Base-by-base conservation (phyloP, 2,888 invertebrate species). In the Salpingus planirostris region DNA sequence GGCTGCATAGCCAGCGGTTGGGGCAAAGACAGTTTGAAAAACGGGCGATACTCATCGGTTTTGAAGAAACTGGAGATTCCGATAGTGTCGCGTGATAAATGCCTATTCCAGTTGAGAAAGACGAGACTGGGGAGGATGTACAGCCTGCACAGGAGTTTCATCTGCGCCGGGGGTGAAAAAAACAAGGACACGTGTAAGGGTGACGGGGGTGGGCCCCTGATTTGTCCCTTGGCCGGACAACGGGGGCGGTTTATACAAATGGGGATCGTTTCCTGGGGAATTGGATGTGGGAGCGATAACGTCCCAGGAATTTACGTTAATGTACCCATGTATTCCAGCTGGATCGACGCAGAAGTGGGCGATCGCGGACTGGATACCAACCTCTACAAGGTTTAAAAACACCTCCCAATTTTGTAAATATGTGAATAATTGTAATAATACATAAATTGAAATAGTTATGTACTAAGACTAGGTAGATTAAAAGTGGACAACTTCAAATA, bases 201-300 rank as follows among this genome's bases (percentile, higher is more conserved):
- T 2, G 60, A 60, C 36, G 59, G 60, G 0, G 60, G 60, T 1
- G 50, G 59, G 14, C 85, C 86, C 0, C 59, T 87, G 8, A 76
- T 77, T 1, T 87, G 86, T 43, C n/a, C n/a, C n/a, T 69, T 73
- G 2, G 60, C 68, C 0, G 59, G 70, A 0, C 59, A 69, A 5
- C 62, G 68, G 15, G 69, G 72, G 34, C 69, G 76, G 4, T 85
- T 78, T 59, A 74, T 78, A 13, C 76, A 87, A 52, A 71, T 74
- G 1, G 90, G 90, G 0, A 76, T 89, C 6, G 85, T 89, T 0
- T 79, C 88, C 0, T 91, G 90, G 89, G 90, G 90, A 8, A 78
- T 91, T 31, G 84, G 82, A 2, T 91, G 90, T 49, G 89, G 88
- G 0, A 7, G 45, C 36, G 68, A 71, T 29, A n/a, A n/a, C n/a